phyloP scores from a whole-genome alignment of 2,888 invertebrate genomes.

The Spialia ferax region DNA sequence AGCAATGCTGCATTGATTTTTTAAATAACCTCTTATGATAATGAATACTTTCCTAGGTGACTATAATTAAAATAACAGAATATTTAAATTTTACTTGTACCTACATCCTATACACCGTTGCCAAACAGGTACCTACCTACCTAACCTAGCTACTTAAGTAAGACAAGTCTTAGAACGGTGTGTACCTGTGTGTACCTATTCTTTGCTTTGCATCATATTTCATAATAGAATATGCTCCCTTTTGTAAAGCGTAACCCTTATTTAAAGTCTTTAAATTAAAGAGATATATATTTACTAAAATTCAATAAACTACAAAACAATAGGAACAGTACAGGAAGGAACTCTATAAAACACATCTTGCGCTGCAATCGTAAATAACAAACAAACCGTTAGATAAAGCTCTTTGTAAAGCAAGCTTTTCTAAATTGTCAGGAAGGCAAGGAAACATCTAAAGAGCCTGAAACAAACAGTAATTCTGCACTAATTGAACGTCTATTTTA shows the following conservation, averaged over 20 bases:
- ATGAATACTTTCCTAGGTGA: no score
- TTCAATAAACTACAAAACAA: background rate
- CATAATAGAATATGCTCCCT: no score
- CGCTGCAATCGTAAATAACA: background rate
- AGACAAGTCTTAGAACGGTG: no score
- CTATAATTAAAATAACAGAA: no score
- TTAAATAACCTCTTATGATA: background rate
- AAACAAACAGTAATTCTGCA: background rate
- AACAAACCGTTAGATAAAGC: background rate
- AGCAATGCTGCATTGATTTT: background rate
- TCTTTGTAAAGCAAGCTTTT: background rate
- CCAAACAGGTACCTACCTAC: no score
- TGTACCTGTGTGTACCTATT: no score
- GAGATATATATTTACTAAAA: background rate
- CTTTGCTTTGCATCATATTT: background rate
- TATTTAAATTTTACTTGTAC: no score
- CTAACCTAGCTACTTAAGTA: no score
- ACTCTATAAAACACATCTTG: background rate
- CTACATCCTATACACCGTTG: no score
- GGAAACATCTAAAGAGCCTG: background rate
- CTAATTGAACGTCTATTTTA: background rate
- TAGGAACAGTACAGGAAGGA: no score
- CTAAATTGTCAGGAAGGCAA: background rate
- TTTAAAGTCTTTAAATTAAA: background rate
- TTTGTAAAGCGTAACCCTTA: background rate